Evolutionary conservation across 2,797 vertebrate genomes (phyloP).

Genomic region (Leptodactylus fallax): DNA sequence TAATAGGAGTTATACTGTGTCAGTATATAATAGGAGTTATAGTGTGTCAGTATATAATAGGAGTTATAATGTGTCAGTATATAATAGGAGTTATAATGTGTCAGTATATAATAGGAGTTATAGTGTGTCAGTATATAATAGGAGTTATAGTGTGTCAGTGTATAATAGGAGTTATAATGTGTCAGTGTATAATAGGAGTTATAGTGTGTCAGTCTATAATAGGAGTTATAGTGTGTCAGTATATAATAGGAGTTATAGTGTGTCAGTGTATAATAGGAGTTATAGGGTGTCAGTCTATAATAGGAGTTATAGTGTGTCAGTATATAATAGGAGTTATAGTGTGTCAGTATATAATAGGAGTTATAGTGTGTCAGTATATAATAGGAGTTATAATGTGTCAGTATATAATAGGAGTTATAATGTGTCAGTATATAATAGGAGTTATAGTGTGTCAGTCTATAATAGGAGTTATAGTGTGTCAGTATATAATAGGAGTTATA

Average conservation of each 20-base stretch:
- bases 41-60: too few species aligned
- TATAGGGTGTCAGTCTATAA: not conserved
- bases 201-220: too few species aligned
- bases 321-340: not conserved
- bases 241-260: too few species aligned
- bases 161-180: not conserved
- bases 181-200: not conserved
- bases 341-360: not conserved
- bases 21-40: too few species aligned
- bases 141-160: too few species aligned
- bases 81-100: too few species aligned
- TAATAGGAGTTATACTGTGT: not conserved
- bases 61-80: not conserved
- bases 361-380: too few species aligned
- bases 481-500: not conserved
- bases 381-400: not conserved
- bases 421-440: too few species aligned
- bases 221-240: not conserved
- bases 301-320: not conserved
- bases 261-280: too few species aligned
- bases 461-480: not conserved
- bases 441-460: not conserved
- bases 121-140: not conserved
- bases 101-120: not conserved
- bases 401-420: too few species aligned